Evolutionary conservation across 1,140 invertebrate genomes (phyloP).

Genomic region (Hestina assimilis): DNA sequence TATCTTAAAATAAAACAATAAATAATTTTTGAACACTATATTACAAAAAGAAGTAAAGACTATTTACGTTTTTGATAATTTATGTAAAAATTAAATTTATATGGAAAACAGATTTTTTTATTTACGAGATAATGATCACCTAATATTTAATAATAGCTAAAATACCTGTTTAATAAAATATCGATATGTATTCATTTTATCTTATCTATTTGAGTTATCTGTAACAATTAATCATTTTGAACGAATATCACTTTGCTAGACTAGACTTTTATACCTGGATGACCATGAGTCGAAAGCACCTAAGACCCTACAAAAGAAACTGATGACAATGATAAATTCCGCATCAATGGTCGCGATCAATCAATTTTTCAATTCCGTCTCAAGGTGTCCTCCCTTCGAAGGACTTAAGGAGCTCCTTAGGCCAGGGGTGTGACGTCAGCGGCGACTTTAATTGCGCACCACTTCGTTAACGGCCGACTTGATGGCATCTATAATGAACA

Average conservation of each 20-base stretch:
- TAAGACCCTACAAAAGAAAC: constrained; percentile 8
- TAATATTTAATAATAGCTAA: too few relatives aligned
- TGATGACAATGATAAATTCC: constrained; percentile 38
- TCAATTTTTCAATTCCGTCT: constrained; percentile 65
- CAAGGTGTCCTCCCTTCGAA: constrained; percentile 60
- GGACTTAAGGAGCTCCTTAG: constrained; percentile 51
- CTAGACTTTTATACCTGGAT: not conserved
- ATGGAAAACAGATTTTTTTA: too few relatives aligned
- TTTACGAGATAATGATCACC: too few relatives aligned
- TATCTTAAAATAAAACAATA: too few relatives aligned
- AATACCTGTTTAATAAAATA: too few relatives aligned
- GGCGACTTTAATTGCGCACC: constrained; percentile 75
- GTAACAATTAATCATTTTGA: too few relatives aligned
- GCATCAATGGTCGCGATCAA: constrained; percentile 56
- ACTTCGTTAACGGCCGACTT: constrained; percentile 75
- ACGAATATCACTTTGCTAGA: not conserved
- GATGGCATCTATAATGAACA: constrained; percentile 78
- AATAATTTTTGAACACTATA: too few relatives aligned
- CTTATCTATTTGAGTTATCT: too few relatives aligned
- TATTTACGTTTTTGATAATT: too few relatives aligned
- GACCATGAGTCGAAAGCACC: not conserved
- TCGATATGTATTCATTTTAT: too few relatives aligned
- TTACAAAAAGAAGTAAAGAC: not conserved
- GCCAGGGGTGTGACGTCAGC: constrained; percentile 69
- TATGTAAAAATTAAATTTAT: too few relatives aligned